A percentile compares a stretch with the other conserved stretches of the same genome.
Evolutionary conservation across 2,113 vertebrate species (phyloP).

Genomic region (Paratilapia polleni): DNA sequence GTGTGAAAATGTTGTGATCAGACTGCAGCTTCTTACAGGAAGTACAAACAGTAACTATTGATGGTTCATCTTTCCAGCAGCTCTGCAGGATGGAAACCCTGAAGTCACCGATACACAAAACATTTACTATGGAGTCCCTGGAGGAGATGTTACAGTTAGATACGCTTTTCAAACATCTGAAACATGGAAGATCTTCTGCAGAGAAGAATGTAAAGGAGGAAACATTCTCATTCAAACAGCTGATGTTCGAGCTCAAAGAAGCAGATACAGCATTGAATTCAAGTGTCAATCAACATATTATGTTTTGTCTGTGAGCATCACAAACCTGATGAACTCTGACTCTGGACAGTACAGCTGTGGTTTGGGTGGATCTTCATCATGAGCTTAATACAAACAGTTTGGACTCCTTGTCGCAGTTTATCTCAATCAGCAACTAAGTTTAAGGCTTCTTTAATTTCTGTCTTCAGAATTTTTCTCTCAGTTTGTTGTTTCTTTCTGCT

Average conservation of each 20-base stretch:
- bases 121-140: accelerated
- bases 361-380: not conserved
- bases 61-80: not conserved
- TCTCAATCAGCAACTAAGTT: too few species aligned
- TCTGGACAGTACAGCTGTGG: not conserved
- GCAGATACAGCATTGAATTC: not conserved
- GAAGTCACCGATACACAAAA: not conserved
- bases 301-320: not conserved
- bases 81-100: accelerated
- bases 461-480: too few species aligned
- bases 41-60: too few species aligned
- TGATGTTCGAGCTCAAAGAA: accelerated
- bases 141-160: accelerated
- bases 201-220: not conserved
- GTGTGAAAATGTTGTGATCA: too few species aligned
- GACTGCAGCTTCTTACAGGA: too few species aligned
- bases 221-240: not conserved
- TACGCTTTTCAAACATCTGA: not conserved
- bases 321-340: not conserved
- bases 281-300: too few species aligned
- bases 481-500: too few species aligned
- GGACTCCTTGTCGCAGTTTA: too few species aligned
- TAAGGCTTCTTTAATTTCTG: too few species aligned
- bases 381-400: too few species aligned
- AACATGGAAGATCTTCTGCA: not conserved